A percentile compares a stretch with the other conserved stretches of the same genome.
Conservation (phyloP, 2,888 invertebrate genomes). For the Apamea anceps region DNA sequence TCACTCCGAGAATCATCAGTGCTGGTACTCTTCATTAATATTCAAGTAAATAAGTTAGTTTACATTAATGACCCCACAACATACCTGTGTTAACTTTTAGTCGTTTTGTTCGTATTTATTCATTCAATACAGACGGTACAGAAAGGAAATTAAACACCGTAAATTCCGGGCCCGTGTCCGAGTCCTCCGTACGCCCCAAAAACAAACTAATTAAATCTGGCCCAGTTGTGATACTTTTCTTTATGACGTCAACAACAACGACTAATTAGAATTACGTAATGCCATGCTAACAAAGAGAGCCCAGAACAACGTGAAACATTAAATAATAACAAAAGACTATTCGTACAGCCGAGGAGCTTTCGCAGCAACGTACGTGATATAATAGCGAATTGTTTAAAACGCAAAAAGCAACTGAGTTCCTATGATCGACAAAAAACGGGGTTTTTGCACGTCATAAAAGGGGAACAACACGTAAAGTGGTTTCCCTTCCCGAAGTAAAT, state of each 20-base stretch:
- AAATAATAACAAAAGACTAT: conserved; percentile 54
- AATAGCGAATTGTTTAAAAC: conserved; percentile 52
- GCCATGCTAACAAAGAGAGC: conserved; percentile 46
- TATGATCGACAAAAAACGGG: conserved; percentile 59
- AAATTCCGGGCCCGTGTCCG: conserved; percentile 39
- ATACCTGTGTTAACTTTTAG: conserved; percentile 25
- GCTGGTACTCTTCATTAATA: conserved; percentile 44
- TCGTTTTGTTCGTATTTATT: conserved; percentile 35
- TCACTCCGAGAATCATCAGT: conserved; percentile 63
- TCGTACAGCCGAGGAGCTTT: conserved; percentile 33
- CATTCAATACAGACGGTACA: conserved; percentile 22
- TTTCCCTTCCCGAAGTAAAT: conserved; percentile 67
- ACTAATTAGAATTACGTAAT: conserved; percentile 65
- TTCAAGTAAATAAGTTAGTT: conserved; percentile 41
- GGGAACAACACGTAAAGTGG: conserved; percentile 65
- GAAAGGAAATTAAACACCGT: conserved; percentile 44
- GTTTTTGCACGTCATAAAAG: conserved; percentile 70
- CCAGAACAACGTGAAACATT: conserved; percentile 42
- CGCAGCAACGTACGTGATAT: conserved; percentile 42
- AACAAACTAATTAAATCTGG: conserved; percentile 62
- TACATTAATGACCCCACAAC: conserved; percentile 39
- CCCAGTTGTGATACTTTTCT: conserved; percentile 58
- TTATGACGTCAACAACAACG: conserved; percentile 55
- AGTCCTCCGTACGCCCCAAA: conserved; percentile 10
- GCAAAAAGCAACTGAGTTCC: conserved; percentile 42